phyloP scores from a whole-genome alignment of 2,888 invertebrate species.

The Coecobrya sp. region DNA sequence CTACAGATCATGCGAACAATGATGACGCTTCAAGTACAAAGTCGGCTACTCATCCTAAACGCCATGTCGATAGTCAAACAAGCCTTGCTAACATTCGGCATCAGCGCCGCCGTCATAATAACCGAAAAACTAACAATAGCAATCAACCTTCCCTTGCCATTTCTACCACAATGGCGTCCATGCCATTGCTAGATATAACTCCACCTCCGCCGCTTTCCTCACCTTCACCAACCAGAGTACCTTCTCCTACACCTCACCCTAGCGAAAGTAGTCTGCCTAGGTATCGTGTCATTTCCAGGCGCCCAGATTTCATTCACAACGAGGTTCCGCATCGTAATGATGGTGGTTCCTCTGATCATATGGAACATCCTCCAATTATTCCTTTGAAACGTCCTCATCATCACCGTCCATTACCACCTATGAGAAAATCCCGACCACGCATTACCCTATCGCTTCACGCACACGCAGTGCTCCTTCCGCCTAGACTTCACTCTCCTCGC shows the following conservation, averaged over 20 bases:
- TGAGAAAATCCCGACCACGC: conserved; percentile 42
- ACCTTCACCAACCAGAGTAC: neutral
- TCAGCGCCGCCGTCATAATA: conserved; percentile 64
- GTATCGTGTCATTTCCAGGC: conserved; percentile 52
- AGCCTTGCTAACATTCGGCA: conserved; percentile 41
- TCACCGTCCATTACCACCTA: conserved; percentile 45
- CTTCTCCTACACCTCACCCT: conserved; percentile 14
- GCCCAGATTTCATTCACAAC: conserved; percentile 46
- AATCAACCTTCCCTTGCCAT: conserved; percentile 24
- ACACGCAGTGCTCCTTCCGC: conserved; percentile 69
- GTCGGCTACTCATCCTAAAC: conserved; percentile 68
- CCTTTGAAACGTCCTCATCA: conserved; percentile 48
- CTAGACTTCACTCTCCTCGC: conserved; percentile 49
- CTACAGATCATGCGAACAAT: conserved; percentile 30
- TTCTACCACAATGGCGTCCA: neutral
- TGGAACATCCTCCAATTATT: neutral
- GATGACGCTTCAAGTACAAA: conserved; percentile 50
- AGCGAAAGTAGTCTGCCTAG: conserved; percentile 64
- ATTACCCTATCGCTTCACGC: conserved; percentile 71
- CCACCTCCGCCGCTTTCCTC: conserved; percentile 59
- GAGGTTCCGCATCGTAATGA: conserved; percentile 35
- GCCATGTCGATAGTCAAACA: conserved; percentile 66
- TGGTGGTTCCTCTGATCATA: neutral
- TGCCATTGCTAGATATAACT: conserved; percentile 59
- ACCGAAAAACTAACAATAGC: conserved; percentile 77